phyloP scores from a whole-genome alignment of 1,140 invertebrate genomes.

The Pemphigus obesinymphae region DNA sequence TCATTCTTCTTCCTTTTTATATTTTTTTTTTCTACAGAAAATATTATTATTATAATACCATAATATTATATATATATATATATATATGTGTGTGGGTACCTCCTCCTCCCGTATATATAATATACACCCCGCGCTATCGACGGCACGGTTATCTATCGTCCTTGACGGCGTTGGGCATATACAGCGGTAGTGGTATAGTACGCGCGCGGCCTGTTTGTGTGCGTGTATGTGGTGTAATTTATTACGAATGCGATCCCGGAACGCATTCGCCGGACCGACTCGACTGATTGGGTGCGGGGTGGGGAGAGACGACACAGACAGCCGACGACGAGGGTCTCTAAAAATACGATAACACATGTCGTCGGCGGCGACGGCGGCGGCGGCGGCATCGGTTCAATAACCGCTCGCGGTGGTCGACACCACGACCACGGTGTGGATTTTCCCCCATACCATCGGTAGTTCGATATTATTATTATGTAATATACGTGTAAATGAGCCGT shows the following conservation, averaged over 20 bases:
- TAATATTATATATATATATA: too few relatives aligned
- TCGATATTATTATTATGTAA: too few relatives aligned
- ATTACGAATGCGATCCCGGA: background rate
- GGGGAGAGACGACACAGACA: conserved; percentile 7
- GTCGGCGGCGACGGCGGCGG: background rate
- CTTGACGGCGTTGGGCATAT: background rate
- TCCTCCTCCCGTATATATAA: background rate
- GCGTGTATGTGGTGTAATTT: background rate
- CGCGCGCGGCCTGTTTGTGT: too few relatives aligned
- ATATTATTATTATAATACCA: background rate
- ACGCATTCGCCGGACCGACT: background rate
- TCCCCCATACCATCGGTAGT: too few relatives aligned
- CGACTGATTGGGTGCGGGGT: background rate
- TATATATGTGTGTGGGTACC: too few relatives aligned
- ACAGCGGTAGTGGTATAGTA: too few relatives aligned
- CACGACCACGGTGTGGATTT: background rate
- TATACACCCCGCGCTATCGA: background rate
- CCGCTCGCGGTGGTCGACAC: conserved; percentile 20
- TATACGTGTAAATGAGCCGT: too few relatives aligned
- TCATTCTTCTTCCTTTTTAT: background rate
- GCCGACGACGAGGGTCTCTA: conserved; percentile 19
- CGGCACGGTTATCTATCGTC: background rate
- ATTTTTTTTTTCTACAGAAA: conserved; percentile 11
- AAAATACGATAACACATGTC: conserved; percentile 34
- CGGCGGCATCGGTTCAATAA: conserved; percentile 17